These are phyloP conservation scores for Podilymbus podiceps DNA, from an alignment of 2,113 vertebrate genomes.

Conservation along the genomic window DNA sequence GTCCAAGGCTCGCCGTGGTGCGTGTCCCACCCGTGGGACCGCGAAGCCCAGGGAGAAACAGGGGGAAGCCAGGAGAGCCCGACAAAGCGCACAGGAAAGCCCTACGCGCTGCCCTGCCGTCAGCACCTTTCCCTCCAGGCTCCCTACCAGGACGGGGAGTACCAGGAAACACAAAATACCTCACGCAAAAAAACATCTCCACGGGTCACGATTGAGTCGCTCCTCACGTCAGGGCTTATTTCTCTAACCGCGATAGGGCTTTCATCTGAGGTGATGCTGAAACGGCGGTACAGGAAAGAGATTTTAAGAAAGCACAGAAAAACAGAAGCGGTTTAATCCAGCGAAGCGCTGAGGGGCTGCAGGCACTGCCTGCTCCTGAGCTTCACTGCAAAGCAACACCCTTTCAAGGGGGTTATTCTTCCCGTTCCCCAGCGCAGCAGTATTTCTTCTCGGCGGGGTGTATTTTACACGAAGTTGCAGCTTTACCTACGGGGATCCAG, in stretches of 20 bases:
- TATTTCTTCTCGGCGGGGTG: neutral
- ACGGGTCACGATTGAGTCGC: fast-evolving
- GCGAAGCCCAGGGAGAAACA: neutral
- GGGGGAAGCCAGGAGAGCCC: neutral
- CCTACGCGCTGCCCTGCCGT: fast-evolving
- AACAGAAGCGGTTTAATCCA: no score
- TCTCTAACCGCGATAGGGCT: neutral
- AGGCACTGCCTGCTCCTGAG: fast-evolving
- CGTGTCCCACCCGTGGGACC: fast-evolving
- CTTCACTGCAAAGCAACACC: fast-evolving
- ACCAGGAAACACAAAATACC: neutral
- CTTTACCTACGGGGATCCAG: neutral
- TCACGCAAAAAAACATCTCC: neutral
- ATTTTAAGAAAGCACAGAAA: no score
- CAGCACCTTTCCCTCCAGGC: neutral
- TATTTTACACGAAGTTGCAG: neutral
- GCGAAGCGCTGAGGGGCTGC: neutral
- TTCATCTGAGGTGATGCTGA: neutral
- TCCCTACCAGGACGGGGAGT: fast-evolving
- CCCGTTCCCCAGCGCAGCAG: neutral
- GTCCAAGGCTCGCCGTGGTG: fast-evolving
- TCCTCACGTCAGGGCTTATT: neutral
- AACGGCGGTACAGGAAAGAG: neutral
- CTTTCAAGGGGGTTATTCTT: neutral
- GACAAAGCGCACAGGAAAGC: fast-evolving